Base-by-base conservation (phyloP, 30 jellyfish, hydroid and myxozoan genomes). In the Pseudorhiza aurosa region DNA sequence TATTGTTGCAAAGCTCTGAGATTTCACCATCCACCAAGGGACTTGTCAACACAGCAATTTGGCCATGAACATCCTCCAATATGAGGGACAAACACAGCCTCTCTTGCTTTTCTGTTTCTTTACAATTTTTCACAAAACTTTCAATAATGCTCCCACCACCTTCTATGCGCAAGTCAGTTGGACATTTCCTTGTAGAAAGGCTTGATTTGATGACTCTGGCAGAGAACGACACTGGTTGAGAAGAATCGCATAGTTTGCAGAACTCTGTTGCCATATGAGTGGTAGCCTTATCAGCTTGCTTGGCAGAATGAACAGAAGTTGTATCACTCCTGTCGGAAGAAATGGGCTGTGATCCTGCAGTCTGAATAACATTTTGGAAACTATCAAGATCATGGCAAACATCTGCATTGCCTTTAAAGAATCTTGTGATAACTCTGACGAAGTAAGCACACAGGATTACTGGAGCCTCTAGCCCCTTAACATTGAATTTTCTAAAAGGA, bases 361-460 rank as follows among this genome's bases (percentile, higher is more conserved):
- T n/a, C n/a, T n/a, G n/a, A n/a, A n/a, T 53, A 15, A 2, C 36
- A 53, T 2, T 53, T 12, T 53, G 37, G 3, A 22, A n/a, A 18
- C 9, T 21, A 1, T 53, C 67, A 12, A 21, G 6, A 2, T 53
- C 67, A 53, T 27, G 19, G 19, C 21, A 14, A 6, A 17, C 21
- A 15, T 36, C 64, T 24, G 9, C 27, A 1, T 17, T 37, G 11
- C 62, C 65, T 1, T 37, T 35, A 0, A 18, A 22, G 17, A 30
- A 8, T 5, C 22, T 25, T n/a, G 40, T n/a, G 17, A 45, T 39
- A 28, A 32, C 58, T 50, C 55, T 53, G 8, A 73, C 19, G 44
- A 50, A 57, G 29, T 73, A 73, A 15, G 86, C 74, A 32, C 72
- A 73, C 47, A 73, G 25, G 36, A 73, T 57, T 14, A 73, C 67